phyloP scores from a whole-genome alignment of 2,113 vertebrate species.

The Gambusia affinis region DNA sequence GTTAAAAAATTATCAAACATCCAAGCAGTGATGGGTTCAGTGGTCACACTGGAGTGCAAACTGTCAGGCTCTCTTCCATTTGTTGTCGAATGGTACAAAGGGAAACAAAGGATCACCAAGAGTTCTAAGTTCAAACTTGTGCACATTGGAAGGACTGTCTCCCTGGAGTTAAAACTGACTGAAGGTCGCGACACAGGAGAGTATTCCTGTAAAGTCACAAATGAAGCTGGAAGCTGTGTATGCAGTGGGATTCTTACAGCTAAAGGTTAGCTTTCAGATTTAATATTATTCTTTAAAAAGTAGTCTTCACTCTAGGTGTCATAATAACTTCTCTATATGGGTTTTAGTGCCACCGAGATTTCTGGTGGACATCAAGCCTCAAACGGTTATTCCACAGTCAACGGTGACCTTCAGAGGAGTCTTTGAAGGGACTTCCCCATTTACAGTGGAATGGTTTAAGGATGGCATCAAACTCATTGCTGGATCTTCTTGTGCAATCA shows the following conservation, averaged over 20 bases:
- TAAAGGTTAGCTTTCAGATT: conserved; percentile 85
- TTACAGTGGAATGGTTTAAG: conserved; percentile 92
- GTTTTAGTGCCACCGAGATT: conserved; percentile 89
- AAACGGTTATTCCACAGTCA: conserved; percentile 86
- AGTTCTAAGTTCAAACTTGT: conserved; percentile 86
- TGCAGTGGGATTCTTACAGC: conserved; percentile 89
- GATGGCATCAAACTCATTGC: conserved; percentile 86
- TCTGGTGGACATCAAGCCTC: conserved; percentile 83
- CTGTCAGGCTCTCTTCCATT: conserved; percentile 89
- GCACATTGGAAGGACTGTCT: conserved; percentile 83
- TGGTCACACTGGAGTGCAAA: conserved; percentile 88
- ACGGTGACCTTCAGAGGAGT: conserved; percentile 87
- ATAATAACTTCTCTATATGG: conserved; percentile 46
- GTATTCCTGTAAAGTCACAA: conserved; percentile 88
- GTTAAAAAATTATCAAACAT: conserved; percentile 87
- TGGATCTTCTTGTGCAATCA: conserved; percentile 86
- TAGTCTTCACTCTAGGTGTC: not conserved
- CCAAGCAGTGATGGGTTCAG: conserved; percentile 85
- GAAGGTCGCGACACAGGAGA: conserved; percentile 87
- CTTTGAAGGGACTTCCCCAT: conserved; percentile 91
- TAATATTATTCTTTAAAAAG: not conserved
- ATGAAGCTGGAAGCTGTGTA: conserved; percentile 86
- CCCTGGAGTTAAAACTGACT: conserved; percentile 83
- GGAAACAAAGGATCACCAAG: conserved; percentile 84
- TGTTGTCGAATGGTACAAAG: conserved; percentile 89